Conservation (phyloP, 1,140 invertebrate species). For the Papilio machaon region DNA sequence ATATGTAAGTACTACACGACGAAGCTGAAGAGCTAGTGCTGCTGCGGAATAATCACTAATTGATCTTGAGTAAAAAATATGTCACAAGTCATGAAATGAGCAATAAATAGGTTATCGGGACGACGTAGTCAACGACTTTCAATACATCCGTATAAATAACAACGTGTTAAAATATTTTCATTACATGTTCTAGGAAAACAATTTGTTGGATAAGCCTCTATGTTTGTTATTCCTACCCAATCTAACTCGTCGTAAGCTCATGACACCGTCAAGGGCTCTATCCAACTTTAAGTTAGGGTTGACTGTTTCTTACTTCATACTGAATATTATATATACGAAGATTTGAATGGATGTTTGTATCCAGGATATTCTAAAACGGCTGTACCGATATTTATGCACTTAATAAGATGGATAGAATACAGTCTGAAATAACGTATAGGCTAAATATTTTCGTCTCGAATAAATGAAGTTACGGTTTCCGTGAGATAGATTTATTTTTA, state of each 20-base stretch:
- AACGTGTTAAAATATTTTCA: background rate
- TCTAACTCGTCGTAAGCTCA: background rate
- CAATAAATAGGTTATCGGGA: conserved; percentile 1
- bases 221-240: background rate
- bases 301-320: background rate
- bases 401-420: background rate
- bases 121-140: background rate
- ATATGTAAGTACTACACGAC: background rate
- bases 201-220: background rate
- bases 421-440: background rate
- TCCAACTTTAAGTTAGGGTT: background rate
- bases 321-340: no score
- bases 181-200: background rate
- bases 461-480: background rate
- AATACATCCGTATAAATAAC: background rate
- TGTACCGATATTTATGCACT: background rate
- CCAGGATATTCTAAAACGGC: background rate
- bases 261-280: background rate
- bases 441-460: background rate
- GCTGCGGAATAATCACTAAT: background rate
- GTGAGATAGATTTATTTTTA: background rate
- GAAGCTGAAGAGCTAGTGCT: background rate
- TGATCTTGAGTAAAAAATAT: background rate
- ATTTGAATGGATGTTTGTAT: background rate
- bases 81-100: background rate